Percentiles rank a stretch among this genome's conserved stretches.
These are phyloP conservation scores for Andrena bicolor DNA, from an alignment of 2,888 invertebrate species.

Conservation along the genomic window DNA sequence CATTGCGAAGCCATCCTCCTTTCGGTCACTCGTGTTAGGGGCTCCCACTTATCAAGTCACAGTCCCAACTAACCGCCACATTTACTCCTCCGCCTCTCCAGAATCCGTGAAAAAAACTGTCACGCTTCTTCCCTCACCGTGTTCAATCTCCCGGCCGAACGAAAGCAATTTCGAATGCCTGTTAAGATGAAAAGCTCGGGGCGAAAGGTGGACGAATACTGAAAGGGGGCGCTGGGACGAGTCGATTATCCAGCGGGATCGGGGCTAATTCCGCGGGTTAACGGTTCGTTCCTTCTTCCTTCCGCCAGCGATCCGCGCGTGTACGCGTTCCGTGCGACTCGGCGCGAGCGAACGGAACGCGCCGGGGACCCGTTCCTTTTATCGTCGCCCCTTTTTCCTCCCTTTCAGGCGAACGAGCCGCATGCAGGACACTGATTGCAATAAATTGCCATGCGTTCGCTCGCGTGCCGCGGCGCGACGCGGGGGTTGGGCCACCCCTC, in stretches of 20 bases:
- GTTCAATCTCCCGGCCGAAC: conserved; percentile 12
- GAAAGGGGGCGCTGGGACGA: conserved; percentile 17
- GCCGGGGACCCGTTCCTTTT: conserved; percentile 43
- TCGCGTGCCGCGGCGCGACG: conserved; percentile 65
- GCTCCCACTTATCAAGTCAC: neutral
- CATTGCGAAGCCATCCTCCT: neutral
- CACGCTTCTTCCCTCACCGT: neutral
- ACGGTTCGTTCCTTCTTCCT: conserved; percentile 41
- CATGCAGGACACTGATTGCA: conserved; percentile 78
- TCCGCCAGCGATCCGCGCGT: conserved; percentile 34
- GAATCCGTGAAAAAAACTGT: neutral
- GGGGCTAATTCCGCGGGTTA: conserved; percentile 62
- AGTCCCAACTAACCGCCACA: neutral
- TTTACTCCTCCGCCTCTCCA: neutral
- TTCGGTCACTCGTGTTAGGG: neutral
- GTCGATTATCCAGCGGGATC: conserved; percentile 52
- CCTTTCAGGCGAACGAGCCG: conserved; percentile 59
- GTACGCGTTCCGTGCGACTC: conserved; percentile 23
- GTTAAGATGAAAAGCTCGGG: conserved; percentile 15
- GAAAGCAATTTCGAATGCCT: conserved; percentile 21
- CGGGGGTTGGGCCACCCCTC: conserved; percentile 35
- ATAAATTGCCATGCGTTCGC: conserved; percentile 78
- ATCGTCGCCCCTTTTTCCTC: neutral
- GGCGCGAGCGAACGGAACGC: conserved; percentile 38
- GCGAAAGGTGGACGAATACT: neutral